Base-by-base conservation (phyloP, 2,797 vertebrate genomes). In the Catostomus latipinnis region DNA sequence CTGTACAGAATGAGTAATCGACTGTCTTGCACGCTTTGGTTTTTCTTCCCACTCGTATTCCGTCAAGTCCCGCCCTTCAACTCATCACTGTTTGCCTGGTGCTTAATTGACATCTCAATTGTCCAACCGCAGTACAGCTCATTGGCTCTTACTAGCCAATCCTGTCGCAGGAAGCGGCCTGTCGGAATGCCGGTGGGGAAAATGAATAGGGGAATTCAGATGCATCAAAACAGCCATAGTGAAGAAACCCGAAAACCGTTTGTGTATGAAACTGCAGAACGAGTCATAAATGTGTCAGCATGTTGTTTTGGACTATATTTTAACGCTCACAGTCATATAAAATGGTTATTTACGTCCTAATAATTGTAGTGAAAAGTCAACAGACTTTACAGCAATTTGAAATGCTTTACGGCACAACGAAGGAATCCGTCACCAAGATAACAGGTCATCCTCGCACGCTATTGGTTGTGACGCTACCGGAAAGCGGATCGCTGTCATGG, bases 381-480 rank as follows among this genome's bases (percentile, higher is more conserved):
- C 70, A 58, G 90, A 86, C 50, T 90, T 89, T 86, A 9, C 84
- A 6, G 53, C 88, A 48, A 12, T 72, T 2, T 0, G 0, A 6
- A 52, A 12, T 53, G 2, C 1, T 77, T 86, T 53, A 84, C 88
- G 89, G 43, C 69, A 83, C 0, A 11, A 2, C 12, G 48, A 56
- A 76, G 81, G 65, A 61, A 58, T 58, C 5, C 9, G 91, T 93
- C 87, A 16, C 91, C 85, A 13, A 0, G 89, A 88, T 62, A 88
- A 76, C 89, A 6, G 18, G 14, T 0, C 8, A 82, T 80, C n/a
- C 10, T 3, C 18, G 9, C 6, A 70, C 12, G 14, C 54, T 72
- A 92, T 94, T 92, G 92, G 92, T 50, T 85, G 0, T 0, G 16
- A 4, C 0, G 0, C 4, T 90, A 82, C 90, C 94, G 92, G 83